Base-by-base conservation (phyloP, 2,797 vertebrate species). In the Crocodylus rhombifer region DNA sequence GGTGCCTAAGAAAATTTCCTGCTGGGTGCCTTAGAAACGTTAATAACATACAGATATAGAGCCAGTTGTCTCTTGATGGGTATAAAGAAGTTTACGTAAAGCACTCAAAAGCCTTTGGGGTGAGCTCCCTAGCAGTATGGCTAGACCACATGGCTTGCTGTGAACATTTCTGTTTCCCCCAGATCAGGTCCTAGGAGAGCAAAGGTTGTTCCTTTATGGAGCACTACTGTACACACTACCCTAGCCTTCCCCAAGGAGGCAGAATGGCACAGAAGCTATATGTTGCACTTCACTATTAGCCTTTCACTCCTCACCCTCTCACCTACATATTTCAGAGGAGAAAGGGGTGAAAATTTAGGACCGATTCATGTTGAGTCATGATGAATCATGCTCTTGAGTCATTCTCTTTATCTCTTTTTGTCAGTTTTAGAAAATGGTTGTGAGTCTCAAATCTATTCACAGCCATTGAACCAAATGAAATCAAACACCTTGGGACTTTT, bases 341-440 rank as follows among this genome's bases (percentile, higher is more conserved):
- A 33, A 73, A 73, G 14, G 36, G 23, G 21, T 5, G 7, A 71
- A 71, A 73, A 14, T 26, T 25, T 77, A 81, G 87, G 88, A 92
- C 87, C 87, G 76, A 82, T 18, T 69, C 76, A 26, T 61, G 69
- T 91, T 95, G 67, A 93, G 82, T 93, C 75, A 51, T 85, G 86
- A 51, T 10, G 23, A 77, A 64, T 75, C 21, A 14, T 25, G 23
- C 23, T 51, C 36, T 73, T 73, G 25, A 51, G 42, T 51, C 42
- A 7, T 42, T 42, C 42, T 42, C 42, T 42, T 42, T 9, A 42
- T 42, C 42, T 58, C 21, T 87, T 91, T 92, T 89, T 51, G 57
- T 90, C 84, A 93, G 84, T 51, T 64, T 64, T 36, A 67, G 77
- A 4, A n/a, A 84, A 95, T 90, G 77, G n/a, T 65, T 30, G 11